These are phyloP conservation scores for Phyto melanocephala DNA, from an alignment of 2,888 invertebrate genomes.

Conservation along the genomic window DNA sequence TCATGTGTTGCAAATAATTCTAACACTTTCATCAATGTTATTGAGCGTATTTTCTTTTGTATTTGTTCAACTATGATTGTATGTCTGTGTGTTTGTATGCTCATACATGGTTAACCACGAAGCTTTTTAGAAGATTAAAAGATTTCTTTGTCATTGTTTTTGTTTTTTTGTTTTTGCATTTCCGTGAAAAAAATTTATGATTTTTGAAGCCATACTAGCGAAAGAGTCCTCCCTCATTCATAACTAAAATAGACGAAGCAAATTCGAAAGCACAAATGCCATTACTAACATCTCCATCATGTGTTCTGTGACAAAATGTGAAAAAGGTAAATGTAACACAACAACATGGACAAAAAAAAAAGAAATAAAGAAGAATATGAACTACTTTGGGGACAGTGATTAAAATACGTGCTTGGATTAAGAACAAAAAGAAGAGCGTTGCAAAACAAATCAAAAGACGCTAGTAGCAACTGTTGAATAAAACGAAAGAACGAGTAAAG, in stretches of 20 bases:
- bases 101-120: conserved; percentile 58
- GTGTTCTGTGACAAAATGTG: neutral
- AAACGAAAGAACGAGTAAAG: neutral
- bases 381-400: conserved; percentile 66
- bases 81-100: too few species aligned
- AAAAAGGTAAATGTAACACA: conserved; percentile 20
- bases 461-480: neutral
- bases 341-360: neutral
- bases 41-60: conserved; percentile 62
- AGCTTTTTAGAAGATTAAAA: conserved; percentile 67
- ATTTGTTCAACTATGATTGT: conserved; percentile 47
- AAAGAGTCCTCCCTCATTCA: conserved; percentile 5
- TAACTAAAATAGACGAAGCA: conserved; percentile 1
- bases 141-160: conserved; percentile 20
- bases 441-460: conserved; percentile 44
- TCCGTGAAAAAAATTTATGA: conserved; percentile 47
- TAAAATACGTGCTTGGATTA: conserved; percentile 68
- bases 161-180: neutral
- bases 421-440: conserved; percentile 44
- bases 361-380: neutral
- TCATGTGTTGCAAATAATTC: conserved; percentile 53
- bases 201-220: conserved; percentile 37
- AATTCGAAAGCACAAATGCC: neutral
- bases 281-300: too few species aligned
- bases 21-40: conserved; percentile 62